Base-by-base conservation (phyloP, 92 coral and sea anemone genomes). In the Blastomussa wellsi region DNA sequence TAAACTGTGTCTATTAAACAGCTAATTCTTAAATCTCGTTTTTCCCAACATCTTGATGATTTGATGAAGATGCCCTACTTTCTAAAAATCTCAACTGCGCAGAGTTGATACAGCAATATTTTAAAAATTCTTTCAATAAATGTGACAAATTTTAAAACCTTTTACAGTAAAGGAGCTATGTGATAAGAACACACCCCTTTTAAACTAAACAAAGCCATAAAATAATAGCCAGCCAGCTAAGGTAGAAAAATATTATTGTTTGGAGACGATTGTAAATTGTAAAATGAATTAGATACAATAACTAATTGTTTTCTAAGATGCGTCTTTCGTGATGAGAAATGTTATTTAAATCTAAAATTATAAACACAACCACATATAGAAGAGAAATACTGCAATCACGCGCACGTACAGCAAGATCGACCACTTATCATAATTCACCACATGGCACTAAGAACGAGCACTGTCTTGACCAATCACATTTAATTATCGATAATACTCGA, bases 401-500 rank as follows among this genome's bases (percentile, higher is more conserved):
- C 29, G 74, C 73, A 59, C 53, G 14, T 35, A 14, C 1, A 9
- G 49, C 53, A 60, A 48, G 72, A 62, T 55, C 8, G 44, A 38
- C 65, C 76, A 59, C 35, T 10, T 31, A 16, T 17, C 74, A 74
- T n/a, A 10, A 48, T 33, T 42, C 32, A 44, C 44, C 14, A 42
- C 42, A 48, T 33, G 36, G 64, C 81, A 73, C 81, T 14, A 62
- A 41, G 53, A 68, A 15, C 57, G 33, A 49, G 83, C 83, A 77
- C 89, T 32, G 51, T 77, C 79, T 69, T 78, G 77, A 39, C 9
- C 69, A 77, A 22, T 44, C 51, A 59, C 82, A 29, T 41, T 29
- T 52, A 71, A 69, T 83, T 74, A 74, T 55, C 74, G 60, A 59
- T 44, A 49, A 83, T 42, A 31, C 16, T 83, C 60, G 73, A 83